phyloP scores from a whole-genome alignment of 2,888 invertebrate genomes.

The Cheilosia scutellata region DNA sequence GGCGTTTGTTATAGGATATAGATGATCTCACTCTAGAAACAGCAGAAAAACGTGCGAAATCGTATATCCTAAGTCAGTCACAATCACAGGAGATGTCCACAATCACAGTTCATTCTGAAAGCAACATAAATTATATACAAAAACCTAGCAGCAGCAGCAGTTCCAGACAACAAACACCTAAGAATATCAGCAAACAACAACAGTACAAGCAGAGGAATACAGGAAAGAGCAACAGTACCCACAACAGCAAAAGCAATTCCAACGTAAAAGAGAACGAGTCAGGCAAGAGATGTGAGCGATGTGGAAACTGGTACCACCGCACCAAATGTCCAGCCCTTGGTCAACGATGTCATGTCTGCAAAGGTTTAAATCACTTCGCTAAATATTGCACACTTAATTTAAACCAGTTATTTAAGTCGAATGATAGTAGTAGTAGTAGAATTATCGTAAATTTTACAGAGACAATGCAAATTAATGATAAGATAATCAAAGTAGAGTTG shows the following conservation, averaged over 20 bases:
- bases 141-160: constrained; percentile 1
- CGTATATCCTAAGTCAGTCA: constrained; percentile 3
- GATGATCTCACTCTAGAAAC: constrained; percentile 7
- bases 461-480: not conserved
- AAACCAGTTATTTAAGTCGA: too few relatives aligned
- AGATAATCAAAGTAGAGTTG: constrained; percentile 8
- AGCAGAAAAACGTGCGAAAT: constrained; percentile 28
- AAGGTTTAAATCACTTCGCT: constrained; percentile 9
- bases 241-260: not conserved
- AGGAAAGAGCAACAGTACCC: not conserved
- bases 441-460: too few relatives aligned
- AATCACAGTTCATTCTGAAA: not conserved
- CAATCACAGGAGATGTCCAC: constrained; percentile 24
- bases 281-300: constrained; percentile 23
- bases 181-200: not conserved
- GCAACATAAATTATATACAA: not conserved
- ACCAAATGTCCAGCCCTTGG: constrained; percentile 17
- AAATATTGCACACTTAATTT: too few relatives aligned
- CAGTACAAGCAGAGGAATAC: not conserved
- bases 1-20: constrained; percentile 2
- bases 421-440: too few relatives aligned
- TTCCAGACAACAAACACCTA: not conserved
- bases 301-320: constrained; percentile 25
- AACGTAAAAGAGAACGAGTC: not conserved
- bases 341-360: constrained; percentile 14